Evolutionary conservation across 2,888 invertebrate genomes (phyloP).

Genomic region (Synanthedon myopaeformis): DNA sequence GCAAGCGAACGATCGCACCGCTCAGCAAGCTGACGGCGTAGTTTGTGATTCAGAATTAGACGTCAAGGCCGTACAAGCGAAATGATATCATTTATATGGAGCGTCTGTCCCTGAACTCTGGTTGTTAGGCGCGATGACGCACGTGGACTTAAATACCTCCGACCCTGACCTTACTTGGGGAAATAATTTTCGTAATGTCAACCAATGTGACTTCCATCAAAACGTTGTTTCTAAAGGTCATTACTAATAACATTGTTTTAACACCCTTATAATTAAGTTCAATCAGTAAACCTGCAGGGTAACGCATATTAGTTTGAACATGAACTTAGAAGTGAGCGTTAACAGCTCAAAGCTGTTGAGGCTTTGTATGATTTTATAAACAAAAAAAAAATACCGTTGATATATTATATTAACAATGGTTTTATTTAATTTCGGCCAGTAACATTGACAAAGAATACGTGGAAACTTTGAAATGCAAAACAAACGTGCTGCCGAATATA

Average conservation of each 20-base stretch:
- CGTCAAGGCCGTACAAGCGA: constrained; percentile 50
- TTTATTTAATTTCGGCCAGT: too few species aligned
- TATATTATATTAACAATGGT: too few species aligned
- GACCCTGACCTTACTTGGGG: constrained; percentile 52
- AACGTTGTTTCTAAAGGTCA: not conserved
- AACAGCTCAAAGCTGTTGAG: too few species aligned
- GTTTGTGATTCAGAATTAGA: constrained; percentile 60
- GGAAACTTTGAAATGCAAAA: too few species aligned
- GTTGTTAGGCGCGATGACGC: constrained; percentile 49
- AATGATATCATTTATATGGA: constrained; percentile 63
- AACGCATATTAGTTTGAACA: too few species aligned
- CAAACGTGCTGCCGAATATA: too few species aligned
- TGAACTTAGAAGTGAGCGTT: too few species aligned
- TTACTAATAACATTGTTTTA: not conserved
- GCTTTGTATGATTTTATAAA: too few species aligned
- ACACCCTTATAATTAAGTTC: too few species aligned
- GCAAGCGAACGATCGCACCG: constrained; percentile 5
- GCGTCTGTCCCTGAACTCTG: constrained; percentile 61
- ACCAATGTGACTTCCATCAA: not conserved
- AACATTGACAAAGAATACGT: too few species aligned
- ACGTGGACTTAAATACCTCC: constrained; percentile 51
- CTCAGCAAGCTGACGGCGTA: constrained; percentile 59
- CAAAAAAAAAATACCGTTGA: too few species aligned
- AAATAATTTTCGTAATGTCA: constrained; percentile 40
- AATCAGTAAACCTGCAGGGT: too few species aligned